Base-by-base conservation (phyloP, 2,113 vertebrate species). In the Maccullochella peelii region DNA sequence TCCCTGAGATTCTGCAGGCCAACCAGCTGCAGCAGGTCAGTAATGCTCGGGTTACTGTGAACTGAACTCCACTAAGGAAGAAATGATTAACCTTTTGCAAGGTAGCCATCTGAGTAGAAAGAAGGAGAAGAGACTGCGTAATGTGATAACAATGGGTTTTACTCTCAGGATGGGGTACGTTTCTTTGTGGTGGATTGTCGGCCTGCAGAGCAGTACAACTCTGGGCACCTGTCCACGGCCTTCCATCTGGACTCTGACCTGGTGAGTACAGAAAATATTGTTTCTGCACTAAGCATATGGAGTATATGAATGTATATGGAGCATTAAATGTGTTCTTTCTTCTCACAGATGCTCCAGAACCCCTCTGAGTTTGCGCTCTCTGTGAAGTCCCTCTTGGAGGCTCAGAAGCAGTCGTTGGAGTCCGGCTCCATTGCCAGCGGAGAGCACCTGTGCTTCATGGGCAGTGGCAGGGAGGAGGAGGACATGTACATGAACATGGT, bases 401-500 rank as follows among this genome's bases (percentile, higher is more conserved):
- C 98, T n/a, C 98, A 99, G 94, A 99, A 98, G 27, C 98, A 99
- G 44, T 98, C 98, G 40, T 94, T 99, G 38, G 97, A 99, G 88
- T 99, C 98, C 0, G 98, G 98, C 61, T 99, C 98, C 44, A 84
- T 99, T 11, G 98, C 98, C 82, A 97, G 98, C 9, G 98, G 98
- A 71, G 98, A 99, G 68, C 98, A 99, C 69, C 96, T 99, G 74
- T 99, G 98, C 90, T 99, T 99, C 91, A 99, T 99, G 98, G 98
- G 98, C 87, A 99, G 98, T 44, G 98, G 98, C 75, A 94, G 98
- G n/a, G 98, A 99, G 84, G 98, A 99, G 80, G 98, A 99, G 92
- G 98, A 99, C 94, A 99, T 99, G 98, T 99, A 99, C 88, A 99
- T 99, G 98, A 99, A 99, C 94, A 99, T 99, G 98, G 98, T 99